A percentile compares a stretch with the other conserved stretches of the same genome.
phyloP scores from a whole-genome alignment of 1,140 invertebrate species.

The Pogonomyrmex barbatus region DNA sequence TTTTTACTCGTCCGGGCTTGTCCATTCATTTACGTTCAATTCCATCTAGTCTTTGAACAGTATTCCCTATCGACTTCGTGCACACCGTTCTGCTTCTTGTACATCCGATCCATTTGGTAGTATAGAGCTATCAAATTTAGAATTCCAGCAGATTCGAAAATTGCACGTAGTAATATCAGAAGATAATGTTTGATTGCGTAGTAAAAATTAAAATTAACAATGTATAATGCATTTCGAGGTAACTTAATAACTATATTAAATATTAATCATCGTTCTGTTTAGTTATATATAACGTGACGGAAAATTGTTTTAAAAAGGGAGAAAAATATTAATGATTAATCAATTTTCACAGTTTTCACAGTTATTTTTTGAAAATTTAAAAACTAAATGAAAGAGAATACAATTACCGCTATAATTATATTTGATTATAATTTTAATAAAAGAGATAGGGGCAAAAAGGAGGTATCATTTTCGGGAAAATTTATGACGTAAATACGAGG shows the following conservation, averaged over 20 bases:
- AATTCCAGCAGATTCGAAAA: constrained; percentile 36
- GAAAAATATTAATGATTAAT: not conserved
- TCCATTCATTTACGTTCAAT: constrained; percentile 38
- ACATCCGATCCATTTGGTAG: constrained; percentile 35
- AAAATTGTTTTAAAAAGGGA: not conserved
- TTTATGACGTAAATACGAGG: not conserved
- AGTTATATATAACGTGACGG: not conserved
- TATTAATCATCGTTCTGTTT: constrained; percentile 3
- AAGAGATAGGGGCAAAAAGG: not conserved
- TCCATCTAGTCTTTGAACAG: constrained; percentile 45
- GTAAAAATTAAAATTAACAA: not conserved
- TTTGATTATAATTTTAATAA: constrained; percentile 1
- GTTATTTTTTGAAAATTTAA: not conserved
- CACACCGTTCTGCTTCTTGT: constrained; percentile 35
- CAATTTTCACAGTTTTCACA: not conserved
- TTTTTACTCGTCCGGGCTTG: not conserved
- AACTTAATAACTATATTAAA: constrained; percentile 6
- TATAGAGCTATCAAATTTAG: constrained; percentile 15
- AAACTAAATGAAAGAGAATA: not conserved
- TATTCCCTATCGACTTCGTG: constrained; percentile 61
- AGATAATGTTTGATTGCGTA: not conserved
- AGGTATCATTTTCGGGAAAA: not conserved
- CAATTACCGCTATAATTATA: not conserved
- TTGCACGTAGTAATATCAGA: not conserved
- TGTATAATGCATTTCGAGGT: not conserved